phyloP scores from a whole-genome alignment of 1,140 invertebrate genomes.

The Caenorhabditis brenneri region DNA sequence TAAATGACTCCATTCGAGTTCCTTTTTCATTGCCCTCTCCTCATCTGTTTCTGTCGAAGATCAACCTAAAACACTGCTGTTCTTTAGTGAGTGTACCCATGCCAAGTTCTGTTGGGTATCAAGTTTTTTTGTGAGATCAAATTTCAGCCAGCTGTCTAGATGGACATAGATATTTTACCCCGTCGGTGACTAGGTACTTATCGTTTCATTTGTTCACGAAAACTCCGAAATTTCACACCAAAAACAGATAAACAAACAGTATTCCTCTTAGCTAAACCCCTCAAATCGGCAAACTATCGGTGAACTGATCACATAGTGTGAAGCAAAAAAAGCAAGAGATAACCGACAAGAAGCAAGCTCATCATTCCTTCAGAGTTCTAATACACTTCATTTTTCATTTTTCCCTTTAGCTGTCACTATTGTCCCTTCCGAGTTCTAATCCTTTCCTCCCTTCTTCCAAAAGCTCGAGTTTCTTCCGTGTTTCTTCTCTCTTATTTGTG shows the following conservation, averaged over 20 bases:
- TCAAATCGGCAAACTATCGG: conserved; percentile 21
- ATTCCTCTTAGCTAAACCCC: background rate
- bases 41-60: background rate
- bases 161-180: background rate
- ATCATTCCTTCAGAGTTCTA: background rate
- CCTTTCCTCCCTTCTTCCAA: background rate
- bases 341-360: background rate
- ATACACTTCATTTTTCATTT: background rate
- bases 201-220: conserved; percentile 42
- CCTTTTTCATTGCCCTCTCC: background rate
- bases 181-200: background rate
- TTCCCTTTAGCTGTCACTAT: conserved; percentile 7
- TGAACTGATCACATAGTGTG: conserved; percentile 21
- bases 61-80: no score
- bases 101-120: background rate
- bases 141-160: conserved; percentile 12
- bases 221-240: conserved; percentile 28
- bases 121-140: conserved; percentile 2
- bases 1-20: background rate
- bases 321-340: background rate
- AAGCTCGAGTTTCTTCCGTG: background rate
- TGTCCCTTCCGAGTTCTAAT: background rate
- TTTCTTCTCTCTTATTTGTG: background rate
- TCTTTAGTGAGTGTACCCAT: background rate
- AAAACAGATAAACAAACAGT: conserved; percentile 35